Conservation (phyloP, 1,140 invertebrate genomes). For the Piezodorus guildinii region DNA sequence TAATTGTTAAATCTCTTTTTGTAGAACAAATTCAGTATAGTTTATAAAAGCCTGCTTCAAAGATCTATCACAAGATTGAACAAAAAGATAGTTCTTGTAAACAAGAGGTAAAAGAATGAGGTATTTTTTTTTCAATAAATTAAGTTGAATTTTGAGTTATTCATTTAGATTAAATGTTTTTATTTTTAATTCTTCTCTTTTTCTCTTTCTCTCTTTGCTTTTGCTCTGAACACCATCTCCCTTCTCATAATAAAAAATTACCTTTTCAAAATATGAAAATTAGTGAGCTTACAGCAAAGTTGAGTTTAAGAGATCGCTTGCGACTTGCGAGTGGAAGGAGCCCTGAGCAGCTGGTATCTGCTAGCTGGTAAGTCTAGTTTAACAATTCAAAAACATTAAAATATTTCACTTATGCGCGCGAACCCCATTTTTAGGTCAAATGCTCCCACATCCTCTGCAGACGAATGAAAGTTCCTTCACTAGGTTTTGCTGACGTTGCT, state of each 20-base stretch:
- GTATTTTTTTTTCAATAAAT: too few species aligned
- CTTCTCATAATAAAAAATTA: neutral
- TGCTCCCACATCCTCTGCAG: slow-evolving; percentile 58
- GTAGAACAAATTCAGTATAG: too few species aligned
- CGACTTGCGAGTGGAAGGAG: neutral
- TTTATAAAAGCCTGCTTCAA: too few species aligned
- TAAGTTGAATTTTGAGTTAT: too few species aligned
- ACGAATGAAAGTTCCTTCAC: slow-evolving; percentile 47
- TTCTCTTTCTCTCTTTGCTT: slow-evolving; percentile 13
- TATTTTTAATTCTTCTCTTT: neutral
- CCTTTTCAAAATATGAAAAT: neutral
- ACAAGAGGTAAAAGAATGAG: too few species aligned
- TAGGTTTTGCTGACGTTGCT: slow-evolving; percentile 63
- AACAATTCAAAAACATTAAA: neutral
- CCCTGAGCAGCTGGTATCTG: neutral
- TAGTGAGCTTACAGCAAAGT: slow-evolving; percentile 11
- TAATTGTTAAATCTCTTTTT: too few species aligned
- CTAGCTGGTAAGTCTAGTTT: slow-evolving; percentile 1
- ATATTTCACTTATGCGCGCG: too few species aligned
- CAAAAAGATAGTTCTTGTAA: too few species aligned
- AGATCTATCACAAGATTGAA: too few species aligned
- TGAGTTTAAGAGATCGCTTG: slow-evolving; percentile 10
- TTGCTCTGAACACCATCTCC: neutral
- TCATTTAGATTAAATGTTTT: too few species aligned
- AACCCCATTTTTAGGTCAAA: slow-evolving; percentile 33